Evolutionary conservation across 2,113 vertebrate genomes (phyloP).

Genomic region (Nycticorax nycticorax): DNA sequence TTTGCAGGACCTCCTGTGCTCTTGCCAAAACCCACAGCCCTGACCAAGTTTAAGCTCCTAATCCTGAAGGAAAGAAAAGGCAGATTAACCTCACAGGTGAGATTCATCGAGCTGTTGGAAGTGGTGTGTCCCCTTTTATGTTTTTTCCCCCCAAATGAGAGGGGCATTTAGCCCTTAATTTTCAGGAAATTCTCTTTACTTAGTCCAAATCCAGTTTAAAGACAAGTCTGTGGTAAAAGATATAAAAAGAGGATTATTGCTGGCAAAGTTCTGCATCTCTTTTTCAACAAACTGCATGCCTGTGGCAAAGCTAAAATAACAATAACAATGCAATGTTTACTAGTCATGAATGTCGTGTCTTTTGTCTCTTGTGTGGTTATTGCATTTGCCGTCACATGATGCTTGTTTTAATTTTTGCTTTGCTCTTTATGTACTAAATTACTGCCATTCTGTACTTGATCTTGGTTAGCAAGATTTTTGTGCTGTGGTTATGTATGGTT

Average conservation of each 20-base stretch:
- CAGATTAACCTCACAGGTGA: not conserved
- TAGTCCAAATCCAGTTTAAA: slow-evolving; percentile 65
- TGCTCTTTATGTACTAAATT: slow-evolving; percentile 67
- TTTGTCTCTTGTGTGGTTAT: slow-evolving; percentile 70
- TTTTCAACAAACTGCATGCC: slow-evolving; percentile 66
- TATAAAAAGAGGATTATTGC: slow-evolving; percentile 61
- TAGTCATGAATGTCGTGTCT: slow-evolving; percentile 60
- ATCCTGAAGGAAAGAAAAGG: not conserved
- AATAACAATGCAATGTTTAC: slow-evolving; percentile 65
- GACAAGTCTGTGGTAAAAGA: slow-evolving; percentile 62
- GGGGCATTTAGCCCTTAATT: slow-evolving; percentile 39
- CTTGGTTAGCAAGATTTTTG: slow-evolving; percentile 50
- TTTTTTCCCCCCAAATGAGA: not conserved
- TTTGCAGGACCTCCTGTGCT: not conserved
- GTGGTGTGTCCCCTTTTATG: not conserved
- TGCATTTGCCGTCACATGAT: slow-evolving; percentile 63
- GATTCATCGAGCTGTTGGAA: not conserved
- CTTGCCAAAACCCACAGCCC: not conserved
- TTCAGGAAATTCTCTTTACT: slow-evolving; percentile 73
- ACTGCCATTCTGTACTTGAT: slow-evolving; percentile 65
- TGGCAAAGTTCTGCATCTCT: slow-evolving; percentile 67
- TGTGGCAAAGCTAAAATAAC: slow-evolving; percentile 73
- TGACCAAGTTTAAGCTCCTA: not conserved
- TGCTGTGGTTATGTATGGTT: not conserved
- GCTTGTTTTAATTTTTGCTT: slow-evolving; percentile 65